Percentiles rank a stretch among this genome's conserved stretches.
Conservation (phyloP, 2,888 invertebrate species). For the Pseudoips prasinana region DNA sequence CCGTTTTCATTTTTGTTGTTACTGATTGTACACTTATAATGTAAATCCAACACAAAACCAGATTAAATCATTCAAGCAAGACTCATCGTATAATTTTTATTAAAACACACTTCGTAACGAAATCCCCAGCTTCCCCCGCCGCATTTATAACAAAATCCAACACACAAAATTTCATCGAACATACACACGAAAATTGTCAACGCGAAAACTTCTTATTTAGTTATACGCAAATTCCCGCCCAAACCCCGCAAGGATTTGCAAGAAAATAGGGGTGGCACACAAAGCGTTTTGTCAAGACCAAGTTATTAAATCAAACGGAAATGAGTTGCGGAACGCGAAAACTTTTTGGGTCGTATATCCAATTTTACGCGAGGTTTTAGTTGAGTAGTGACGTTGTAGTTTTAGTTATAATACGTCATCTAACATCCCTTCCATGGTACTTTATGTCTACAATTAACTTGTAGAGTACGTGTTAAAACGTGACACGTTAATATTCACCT, state of each 20-base stretch:
- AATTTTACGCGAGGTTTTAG: constrained; percentile 32
- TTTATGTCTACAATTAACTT: constrained; percentile 14
- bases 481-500: not conserved
- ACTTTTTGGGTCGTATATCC: constrained; percentile 45
- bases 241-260: constrained; percentile 39
- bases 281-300: constrained; percentile 53
- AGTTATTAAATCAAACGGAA: constrained; percentile 53
- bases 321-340: constrained; percentile 49
- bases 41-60: no score
- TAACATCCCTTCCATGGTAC: constrained; percentile 15
- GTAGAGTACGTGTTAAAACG: constrained; percentile 8
- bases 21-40: no score
- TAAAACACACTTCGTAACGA: constrained; percentile 8
- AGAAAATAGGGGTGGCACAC: constrained; percentile 47
- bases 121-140: constrained; percentile 7
- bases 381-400: constrained; percentile 15
- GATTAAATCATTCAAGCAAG: no score
- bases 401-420: constrained; percentile 15
- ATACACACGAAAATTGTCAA: constrained; percentile 23
- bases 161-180: constrained; percentile 19
- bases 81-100: constrained; percentile 8
- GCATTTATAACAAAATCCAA: constrained; percentile 10
- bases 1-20: no score
- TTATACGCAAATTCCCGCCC: constrained; percentile 19
- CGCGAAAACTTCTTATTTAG: constrained; percentile 29